These are phyloP conservation scores for Danio albolineatus DNA, from an alignment of 2,797 vertebrate species.

Conservation along the genomic window DNA sequence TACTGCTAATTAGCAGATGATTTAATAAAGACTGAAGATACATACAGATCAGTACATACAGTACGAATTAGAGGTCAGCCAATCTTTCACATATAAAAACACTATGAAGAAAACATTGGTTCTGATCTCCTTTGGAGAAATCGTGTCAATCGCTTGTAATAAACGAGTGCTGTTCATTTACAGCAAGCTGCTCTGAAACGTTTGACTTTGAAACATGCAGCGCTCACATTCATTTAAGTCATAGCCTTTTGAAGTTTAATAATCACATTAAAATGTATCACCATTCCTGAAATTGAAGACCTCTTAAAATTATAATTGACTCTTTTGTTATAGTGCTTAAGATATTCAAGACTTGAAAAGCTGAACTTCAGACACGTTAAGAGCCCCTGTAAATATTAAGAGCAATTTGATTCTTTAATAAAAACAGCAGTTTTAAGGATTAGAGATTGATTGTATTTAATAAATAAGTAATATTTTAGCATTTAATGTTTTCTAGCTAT, in stretches of 20 bases:
- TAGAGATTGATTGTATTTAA: neutral
- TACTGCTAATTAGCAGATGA: too few species aligned
- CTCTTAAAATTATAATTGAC: neutral
- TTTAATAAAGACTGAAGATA: neutral
- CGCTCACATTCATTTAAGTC: neutral
- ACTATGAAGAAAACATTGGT: too few species aligned
- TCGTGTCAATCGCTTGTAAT: neutral
- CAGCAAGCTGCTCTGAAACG: neutral
- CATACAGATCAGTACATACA: neutral
- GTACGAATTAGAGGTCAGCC: neutral
- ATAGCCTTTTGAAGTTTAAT: slow-evolving; percentile 7
- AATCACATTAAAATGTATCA: slow-evolving; percentile 6
- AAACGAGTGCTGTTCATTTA: neutral
- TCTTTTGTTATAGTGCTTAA: slow-evolving; percentile 9
- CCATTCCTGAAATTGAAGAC: neutral
- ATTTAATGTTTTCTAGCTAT: neutral
- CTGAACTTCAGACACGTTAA: neutral
- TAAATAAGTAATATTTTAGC: neutral
- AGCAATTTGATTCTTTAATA: neutral
- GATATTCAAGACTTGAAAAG: neutral
- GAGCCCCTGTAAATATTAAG: neutral
- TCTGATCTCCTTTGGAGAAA: too few species aligned
- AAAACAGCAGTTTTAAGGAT: neutral
- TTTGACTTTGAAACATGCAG: neutral
- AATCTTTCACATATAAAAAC: neutral